Evolutionary conservation across 2,888 invertebrate genomes (phyloP).

Genomic region (Oxyteleia sp.): DNA sequence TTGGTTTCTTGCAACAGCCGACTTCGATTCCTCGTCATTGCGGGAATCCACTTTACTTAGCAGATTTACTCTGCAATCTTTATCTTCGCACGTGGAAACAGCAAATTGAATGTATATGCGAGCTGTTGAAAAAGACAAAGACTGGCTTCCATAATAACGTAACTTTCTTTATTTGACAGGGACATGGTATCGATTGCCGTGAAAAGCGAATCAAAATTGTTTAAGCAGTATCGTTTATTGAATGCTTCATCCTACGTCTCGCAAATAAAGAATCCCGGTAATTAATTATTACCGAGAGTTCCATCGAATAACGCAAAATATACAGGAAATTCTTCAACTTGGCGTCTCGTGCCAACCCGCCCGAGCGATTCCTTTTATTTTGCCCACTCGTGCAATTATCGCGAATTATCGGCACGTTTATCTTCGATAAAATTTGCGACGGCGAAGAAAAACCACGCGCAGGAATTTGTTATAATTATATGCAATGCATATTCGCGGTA

Average conservation of each 20-base stretch:
- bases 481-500: conserved; percentile 7
- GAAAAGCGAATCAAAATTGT: conserved; percentile 33
- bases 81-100: no score
- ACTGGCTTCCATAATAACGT: neutral
- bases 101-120: no score
- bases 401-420: conserved; percentile 29
- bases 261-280: conserved; percentile 17
- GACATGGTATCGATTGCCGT: no score
- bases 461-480: conserved; percentile 36
- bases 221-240: conserved; percentile 18
- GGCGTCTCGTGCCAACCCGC: no score
- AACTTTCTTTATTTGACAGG: conserved; percentile 34
- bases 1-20: neutral
- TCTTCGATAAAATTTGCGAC: conserved; percentile 12
- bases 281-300: conserved; percentile 38
- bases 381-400: conserved; percentile 23
- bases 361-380: conserved; percentile 19
- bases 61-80: neutral
- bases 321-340: conserved; percentile 26
- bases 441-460: neutral
- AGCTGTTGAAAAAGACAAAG: no score
- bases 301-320: conserved; percentile 9
- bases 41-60: no score
- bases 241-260: conserved; percentile 17
- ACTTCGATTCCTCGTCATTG: neutral